Base-by-base conservation (phyloP, 2,888 invertebrate genomes). In the Cryptophagus acutangulus region DNA sequence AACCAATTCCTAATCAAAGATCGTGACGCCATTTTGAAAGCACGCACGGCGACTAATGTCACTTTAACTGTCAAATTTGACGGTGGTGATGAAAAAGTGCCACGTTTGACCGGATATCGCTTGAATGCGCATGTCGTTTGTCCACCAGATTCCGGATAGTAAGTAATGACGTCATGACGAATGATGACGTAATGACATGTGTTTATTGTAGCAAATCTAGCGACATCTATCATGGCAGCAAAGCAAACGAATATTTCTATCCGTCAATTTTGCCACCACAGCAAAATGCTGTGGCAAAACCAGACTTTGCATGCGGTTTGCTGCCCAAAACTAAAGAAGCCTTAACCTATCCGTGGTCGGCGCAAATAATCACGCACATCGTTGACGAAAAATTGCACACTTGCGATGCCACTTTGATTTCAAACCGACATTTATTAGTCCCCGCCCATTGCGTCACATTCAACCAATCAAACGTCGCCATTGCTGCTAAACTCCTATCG, bases 91-190 rank as follows among this genome's bases (percentile, higher is more conserved):
- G n/a, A n/a, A n/a, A 46, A 55, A 45, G 46, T 49, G 33, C 63
- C 63, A 2, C 45, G 50, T 15, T 42, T 65, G 43, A 47, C 52
- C 45, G 57, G 52, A 38, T 65, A 59, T 54, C 55, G 63, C 55
- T 50, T 64, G 40, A 65, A 63, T 42, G 63, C 58, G 25, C 55
- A 55, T 41, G 54, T 51, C 37, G 51, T 63, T 5, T 65, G 63
- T 41, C 58, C 61, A 20, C 6, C n/a, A 25, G 48, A 48, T 43
- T 40, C 46, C 13, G 45, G 44, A 18, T 47, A 48, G 54, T 60
- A 50, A 56, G 54, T 51, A n/a, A n/a, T n/a, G n/a, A n/a, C n/a
- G n/a, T n/a, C n/a, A n/a, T n/a, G n/a, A n/a, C n/a, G n/a, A n/a
- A n/a, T n/a, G n/a, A n/a, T n/a, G n/a, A n/a, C n/a, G n/a, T n/a